Evolutionary conservation across 2,113 vertebrate genomes (phyloP).

Genomic region (Macroglossus sobrinus): DNA sequence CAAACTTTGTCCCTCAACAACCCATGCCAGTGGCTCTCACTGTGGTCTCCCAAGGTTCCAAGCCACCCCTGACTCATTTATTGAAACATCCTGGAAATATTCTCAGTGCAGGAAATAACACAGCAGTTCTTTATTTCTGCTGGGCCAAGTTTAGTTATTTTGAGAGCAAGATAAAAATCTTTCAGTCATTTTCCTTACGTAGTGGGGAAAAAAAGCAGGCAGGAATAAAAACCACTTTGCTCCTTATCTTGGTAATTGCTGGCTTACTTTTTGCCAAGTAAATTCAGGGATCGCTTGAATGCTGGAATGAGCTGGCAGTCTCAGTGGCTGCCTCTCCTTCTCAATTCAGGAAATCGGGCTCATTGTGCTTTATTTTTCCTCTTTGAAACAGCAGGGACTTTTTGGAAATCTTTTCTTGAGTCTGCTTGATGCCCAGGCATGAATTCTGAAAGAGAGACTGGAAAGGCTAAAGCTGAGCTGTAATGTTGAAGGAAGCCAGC

Average conservation of each 20-base stretch:
- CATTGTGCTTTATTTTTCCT: background rate
- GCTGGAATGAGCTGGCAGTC: background rate
- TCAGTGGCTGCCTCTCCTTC: background rate
- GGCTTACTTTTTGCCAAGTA: background rate
- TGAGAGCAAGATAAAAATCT: conserved; percentile 21
- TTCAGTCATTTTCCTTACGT: background rate
- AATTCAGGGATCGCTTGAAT: conserved; percentile 1
- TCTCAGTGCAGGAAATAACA: background rate
- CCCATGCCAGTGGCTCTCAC: background rate
- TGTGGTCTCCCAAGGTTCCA: background rate
- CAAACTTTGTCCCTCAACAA: background rate
- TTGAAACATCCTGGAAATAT: background rate
- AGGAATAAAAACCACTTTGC: background rate
- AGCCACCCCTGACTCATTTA: background rate
- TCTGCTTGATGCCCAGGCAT: background rate
- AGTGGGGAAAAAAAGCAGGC: background rate
- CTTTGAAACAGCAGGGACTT: background rate
- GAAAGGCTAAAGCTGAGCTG: background rate
- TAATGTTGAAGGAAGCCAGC: too few species aligned
- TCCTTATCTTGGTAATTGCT: conserved; percentile 31
- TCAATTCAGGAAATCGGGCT: background rate
- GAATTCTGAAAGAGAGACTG: background rate
- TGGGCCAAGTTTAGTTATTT: conserved; percentile 4
- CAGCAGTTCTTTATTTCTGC: background rate
- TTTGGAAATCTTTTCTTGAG: background rate